phyloP scores from a whole-genome alignment of 2,113 vertebrate genomes.

The Sigmodon hispidus region DNA sequence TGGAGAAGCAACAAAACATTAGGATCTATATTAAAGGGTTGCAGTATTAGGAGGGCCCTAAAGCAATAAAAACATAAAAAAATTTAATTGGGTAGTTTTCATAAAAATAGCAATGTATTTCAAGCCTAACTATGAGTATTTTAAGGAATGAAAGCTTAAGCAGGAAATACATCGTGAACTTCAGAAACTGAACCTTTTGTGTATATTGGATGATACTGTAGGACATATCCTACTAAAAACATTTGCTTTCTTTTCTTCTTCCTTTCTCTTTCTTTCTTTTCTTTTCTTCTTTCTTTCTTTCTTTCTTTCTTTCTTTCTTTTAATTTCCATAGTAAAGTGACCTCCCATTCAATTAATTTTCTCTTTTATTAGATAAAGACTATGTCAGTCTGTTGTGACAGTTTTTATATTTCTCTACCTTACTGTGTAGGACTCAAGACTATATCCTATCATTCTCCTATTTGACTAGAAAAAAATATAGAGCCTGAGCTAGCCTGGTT shows the following conservation, averaged over 20 bases:
- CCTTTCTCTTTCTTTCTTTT: conserved; percentile 25
- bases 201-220: not conserved
- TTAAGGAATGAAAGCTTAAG: not conserved
- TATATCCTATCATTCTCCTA: not conserved
- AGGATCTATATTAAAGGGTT: not conserved
- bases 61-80: conserved; percentile 11
- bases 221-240: not conserved
- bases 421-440: not conserved
- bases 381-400: not conserved
- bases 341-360: not conserved
- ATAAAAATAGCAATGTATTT: not conserved
- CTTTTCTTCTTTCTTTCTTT: conserved; percentile 33
- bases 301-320: conserved; percentile 30
- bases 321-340: not conserved
- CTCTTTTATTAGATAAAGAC: not conserved
- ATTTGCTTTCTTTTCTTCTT: too few relatives aligned
- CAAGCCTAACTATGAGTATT: not conserved
- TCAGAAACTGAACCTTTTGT: not conserved
- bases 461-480: conserved; percentile 15
- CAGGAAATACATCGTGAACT: not conserved
- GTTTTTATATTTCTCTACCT: not conserved
- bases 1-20: not conserved
- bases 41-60: not conserved
- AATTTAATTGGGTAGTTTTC: not conserved
- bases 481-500: not conserved